phyloP scores from a whole-genome alignment of 2,113 vertebrate genomes.

The Ochotona princeps region DNA sequence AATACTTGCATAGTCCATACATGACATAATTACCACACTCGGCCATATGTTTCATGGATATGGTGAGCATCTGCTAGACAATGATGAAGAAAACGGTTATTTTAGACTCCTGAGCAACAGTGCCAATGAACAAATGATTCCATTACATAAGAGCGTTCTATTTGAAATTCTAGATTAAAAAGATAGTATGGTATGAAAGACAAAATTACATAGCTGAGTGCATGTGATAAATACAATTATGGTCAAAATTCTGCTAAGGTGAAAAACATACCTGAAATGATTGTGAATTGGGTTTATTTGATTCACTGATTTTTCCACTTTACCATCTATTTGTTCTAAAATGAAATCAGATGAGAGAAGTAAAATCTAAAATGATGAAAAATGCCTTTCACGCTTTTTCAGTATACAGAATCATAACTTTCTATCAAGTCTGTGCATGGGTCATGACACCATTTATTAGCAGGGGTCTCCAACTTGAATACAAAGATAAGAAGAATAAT shows the following conservation, averaged over 20 bases:
- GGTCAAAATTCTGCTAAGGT: neutral
- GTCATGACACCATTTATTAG: neutral
- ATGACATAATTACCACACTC: slow-evolving; percentile 62
- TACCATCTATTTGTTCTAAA: slow-evolving; percentile 24
- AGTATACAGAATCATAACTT: slow-evolving; percentile 25
- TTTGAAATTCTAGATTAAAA: slow-evolving; percentile 42
- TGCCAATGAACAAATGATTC: slow-evolving; percentile 43
- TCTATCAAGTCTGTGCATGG: neutral
- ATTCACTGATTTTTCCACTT: slow-evolving; percentile 19
- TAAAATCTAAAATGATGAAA: slow-evolving; percentile 58
- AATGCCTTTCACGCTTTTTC: slow-evolving; percentile 31
- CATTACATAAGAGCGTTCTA: slow-evolving; percentile 45
- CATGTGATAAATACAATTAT: slow-evolving; percentile 39
- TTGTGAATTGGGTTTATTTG: slow-evolving; percentile 41
- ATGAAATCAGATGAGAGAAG: slow-evolving; percentile 45
- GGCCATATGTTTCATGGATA: slow-evolving; percentile 74
- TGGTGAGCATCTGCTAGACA: slow-evolving; percentile 44
- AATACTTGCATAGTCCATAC: slow-evolving; percentile 60
- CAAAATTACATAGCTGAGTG: neutral
- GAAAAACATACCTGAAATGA: neutral
- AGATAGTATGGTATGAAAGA: neutral
- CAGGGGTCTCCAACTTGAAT: neutral
- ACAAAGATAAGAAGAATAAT: neutral
- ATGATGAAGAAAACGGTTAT: neutral
- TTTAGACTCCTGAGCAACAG: neutral